Percentiles rank a stretch among this genome's conserved stretches.
phyloP scores from a whole-genome alignment of 64 coral and sea anemone species.

The Acropora yongei region DNA sequence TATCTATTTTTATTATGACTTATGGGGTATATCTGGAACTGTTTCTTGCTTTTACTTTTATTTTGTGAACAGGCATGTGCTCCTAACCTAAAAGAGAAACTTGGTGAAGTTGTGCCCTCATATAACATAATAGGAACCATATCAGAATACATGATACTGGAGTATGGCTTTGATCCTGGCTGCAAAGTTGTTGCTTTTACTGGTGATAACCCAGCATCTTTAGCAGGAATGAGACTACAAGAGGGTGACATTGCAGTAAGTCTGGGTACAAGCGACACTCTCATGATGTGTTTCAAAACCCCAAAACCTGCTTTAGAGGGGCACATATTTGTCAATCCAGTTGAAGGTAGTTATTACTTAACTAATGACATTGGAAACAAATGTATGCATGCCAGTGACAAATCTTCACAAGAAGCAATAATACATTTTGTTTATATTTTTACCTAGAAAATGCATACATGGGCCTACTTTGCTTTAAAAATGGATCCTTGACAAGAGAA shows the following conservation, averaged over 20 bases:
- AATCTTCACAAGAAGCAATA: not conserved
- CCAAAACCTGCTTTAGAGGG: constrained; percentile 87
- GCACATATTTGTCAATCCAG: constrained; percentile 98
- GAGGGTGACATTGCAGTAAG: constrained; percentile 89
- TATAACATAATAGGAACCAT: constrained; percentile 65
- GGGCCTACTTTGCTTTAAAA: constrained; percentile 97
- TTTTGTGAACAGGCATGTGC: constrained; percentile 82
- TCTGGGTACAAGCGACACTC: constrained; percentile 93
- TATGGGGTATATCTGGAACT: not conserved
- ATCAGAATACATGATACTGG: constrained; percentile 78
- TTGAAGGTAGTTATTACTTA: constrained; percentile 61
- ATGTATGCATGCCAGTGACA: too few relatives aligned
- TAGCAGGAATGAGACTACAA: constrained; percentile 89
- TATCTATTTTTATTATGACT: too few relatives aligned
- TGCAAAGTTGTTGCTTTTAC: constrained; percentile 98
- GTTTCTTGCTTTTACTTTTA: not conserved
- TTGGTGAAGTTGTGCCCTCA: constrained; percentile 77
- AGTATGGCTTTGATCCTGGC: constrained; percentile 78
- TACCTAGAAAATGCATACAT: constrained; percentile 88
- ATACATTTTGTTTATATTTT: not conserved
- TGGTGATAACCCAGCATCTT: constrained; percentile 97
- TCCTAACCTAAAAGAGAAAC: constrained; percentile 75
- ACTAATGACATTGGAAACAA: not conserved
- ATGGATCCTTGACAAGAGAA: constrained; percentile 92
- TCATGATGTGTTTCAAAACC: constrained; percentile 85